A percentile compares a stretch with the other conserved stretches of the same genome.
Conservation (phyloP, 2,888 invertebrate genomes). For the Megamerina dolium region DNA sequence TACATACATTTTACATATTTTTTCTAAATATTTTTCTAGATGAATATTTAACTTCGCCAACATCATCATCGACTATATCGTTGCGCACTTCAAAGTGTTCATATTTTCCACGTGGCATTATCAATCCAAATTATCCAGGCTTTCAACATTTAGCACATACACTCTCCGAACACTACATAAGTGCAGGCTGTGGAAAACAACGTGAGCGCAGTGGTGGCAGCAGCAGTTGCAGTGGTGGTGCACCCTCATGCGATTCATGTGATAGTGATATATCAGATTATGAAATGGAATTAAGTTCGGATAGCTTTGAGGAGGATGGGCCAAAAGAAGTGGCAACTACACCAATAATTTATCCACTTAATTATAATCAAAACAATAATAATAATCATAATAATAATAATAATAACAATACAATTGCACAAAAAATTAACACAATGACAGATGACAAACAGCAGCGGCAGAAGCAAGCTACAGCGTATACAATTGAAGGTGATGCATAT, state of each 20-base stretch:
- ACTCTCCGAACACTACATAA: constrained; percentile 50
- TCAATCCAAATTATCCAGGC: constrained; percentile 79
- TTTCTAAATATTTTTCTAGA: constrained; percentile 11
- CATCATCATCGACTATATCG: constrained; percentile 21
- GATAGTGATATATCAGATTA: constrained; percentile 44
- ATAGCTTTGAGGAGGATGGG: constrained; percentile 29
- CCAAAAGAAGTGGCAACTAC: constrained; percentile 12
- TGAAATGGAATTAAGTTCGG: constrained; percentile 39
- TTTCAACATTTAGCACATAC: constrained; percentile 76
- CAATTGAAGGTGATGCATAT: neutral
- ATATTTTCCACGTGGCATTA: constrained; percentile 61
- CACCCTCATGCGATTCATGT: constrained; percentile 45
- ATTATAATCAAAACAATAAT: constrained; percentile 1
- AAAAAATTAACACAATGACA: constrained; percentile 7
- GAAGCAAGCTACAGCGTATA: constrained; percentile 4
- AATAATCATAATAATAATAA: constrained; percentile 6
- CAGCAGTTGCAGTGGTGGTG: too few species aligned
- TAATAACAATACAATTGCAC: neutral
- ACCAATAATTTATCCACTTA: constrained; percentile 13
- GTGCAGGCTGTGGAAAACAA: neutral
- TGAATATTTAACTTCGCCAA: constrained; percentile 21
- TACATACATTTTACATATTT: too few species aligned
- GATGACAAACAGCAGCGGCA: neutral
- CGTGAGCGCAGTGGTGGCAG: too few species aligned
- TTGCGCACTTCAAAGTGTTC: constrained; percentile 27